Base-by-base conservation (phyloP, 2,797 vertebrate species). In the Morus bassanus region DNA sequence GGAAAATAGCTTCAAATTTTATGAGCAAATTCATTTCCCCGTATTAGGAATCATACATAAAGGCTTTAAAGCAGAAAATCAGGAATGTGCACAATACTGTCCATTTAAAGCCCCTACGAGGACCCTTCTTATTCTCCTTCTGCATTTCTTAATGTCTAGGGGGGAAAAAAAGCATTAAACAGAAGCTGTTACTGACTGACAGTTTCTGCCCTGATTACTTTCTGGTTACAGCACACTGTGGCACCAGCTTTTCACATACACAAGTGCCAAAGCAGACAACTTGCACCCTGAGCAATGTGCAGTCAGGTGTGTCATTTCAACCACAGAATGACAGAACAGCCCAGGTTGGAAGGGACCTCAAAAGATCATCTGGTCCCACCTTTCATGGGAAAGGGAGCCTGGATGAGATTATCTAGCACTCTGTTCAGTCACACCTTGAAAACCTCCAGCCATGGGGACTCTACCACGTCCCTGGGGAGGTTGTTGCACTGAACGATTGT, bases 271-370 rank as follows among this genome's bases (percentile, higher is more conserved):
- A 85, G 68, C 27, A 31, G 51, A 59, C 41, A 63, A 46, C 11
- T 23, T 0, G 1, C 24, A 10, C 3, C 24, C 31, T 1, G 0
- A 63, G 59, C 41, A 50, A 65, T 0, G 2, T 16, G n/a, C 14
- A 25, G 21, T 22, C 54, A 46, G 48, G 27, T 17, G 16, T 27
- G 21, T 33, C 16, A 45, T 16, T 78, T 78, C 65, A 68, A 17
- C 11, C 23, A 41, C 65, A 67, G 39, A 80, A 63, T 11, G 10
- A 84, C 69, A 56, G 53, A 70, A 27, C 4, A 53, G 33, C 7
- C 33, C 57, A 39, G 48, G 18, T 7, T 64, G 45, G 51, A 75
- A 94, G 7, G 23, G 33, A 68, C 18, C 54, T 75, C 4, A 1
- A 24, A 18, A 69, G n/a, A 78, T 31, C 31, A 64, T 3, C 31